A percentile compares a stretch with the other conserved stretches of the same genome.
Conservation (phyloP, 2,888 invertebrate species). For the Cyclophora punctaria region DNA sequence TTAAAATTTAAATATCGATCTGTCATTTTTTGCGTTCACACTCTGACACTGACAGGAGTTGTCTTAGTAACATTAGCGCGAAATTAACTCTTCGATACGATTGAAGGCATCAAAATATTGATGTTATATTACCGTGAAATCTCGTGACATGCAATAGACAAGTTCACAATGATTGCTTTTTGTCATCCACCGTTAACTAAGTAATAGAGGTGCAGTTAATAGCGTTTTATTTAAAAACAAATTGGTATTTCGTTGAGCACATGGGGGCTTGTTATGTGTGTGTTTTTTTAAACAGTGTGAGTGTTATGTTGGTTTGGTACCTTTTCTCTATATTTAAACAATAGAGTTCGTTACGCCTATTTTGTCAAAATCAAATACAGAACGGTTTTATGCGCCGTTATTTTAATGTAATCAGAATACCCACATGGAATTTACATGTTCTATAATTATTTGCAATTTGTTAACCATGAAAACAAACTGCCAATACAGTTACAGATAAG, state of each 20-base stretch:
- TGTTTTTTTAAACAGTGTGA: neutral
- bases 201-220: conserved; percentile 3
- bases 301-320: no score
- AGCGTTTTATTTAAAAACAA: conserved; percentile 1
- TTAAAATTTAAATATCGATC: conserved; percentile 10
- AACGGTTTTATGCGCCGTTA: no score
- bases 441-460: no score
- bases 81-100: conserved; percentile 30
- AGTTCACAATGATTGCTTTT: conserved; percentile 29
- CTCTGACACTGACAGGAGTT: conserved; percentile 56
- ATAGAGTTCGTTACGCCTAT: no score
- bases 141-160: conserved; percentile 30
- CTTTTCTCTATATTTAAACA: no score
- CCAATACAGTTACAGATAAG: conserved; percentile 17
- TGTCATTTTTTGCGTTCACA: conserved; percentile 33
- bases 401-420: no score
- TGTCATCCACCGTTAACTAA: conserved; percentile 40
- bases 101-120: conserved; percentile 41
- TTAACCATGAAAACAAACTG: conserved; percentile 3
- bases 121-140: conserved; percentile 27
- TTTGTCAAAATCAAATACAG: no score
- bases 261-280: neutral
- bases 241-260: neutral
- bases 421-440: no score
- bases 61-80: conserved; percentile 34